Evolutionary conservation across 2,888 invertebrate genomes (phyloP).

Genomic region (Amblyteles armatorius): DNA sequence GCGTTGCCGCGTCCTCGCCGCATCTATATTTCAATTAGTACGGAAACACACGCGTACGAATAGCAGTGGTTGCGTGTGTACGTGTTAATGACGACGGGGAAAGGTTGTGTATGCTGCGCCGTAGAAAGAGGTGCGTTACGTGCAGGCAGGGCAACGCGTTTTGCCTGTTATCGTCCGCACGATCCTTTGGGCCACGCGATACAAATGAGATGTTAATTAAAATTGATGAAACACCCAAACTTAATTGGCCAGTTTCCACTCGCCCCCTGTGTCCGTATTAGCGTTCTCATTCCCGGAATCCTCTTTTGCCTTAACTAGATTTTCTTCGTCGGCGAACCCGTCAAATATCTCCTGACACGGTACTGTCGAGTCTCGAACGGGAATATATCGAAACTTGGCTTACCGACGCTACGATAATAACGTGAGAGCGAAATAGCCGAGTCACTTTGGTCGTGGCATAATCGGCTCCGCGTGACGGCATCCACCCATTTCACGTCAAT

Average conservation of each 20-base stretch:
- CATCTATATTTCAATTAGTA: constrained; percentile 53
- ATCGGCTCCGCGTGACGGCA: no score
- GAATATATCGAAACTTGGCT: not conserved
- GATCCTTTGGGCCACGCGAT: constrained; percentile 72
- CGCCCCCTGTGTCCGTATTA: constrained; percentile 34
- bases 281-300: not conserved
- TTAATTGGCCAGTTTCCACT: constrained; percentile 65
- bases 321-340: not conserved
- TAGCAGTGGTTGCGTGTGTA: constrained; percentile 22
- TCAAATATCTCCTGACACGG: not conserved
- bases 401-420: no score
- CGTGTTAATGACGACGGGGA: constrained; percentile 42
- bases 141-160: constrained; percentile 4
- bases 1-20: constrained; percentile 8
- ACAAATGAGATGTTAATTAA: constrained; percentile 80
- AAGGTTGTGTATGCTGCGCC: constrained; percentile 35
- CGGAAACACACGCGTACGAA: constrained; percentile 27
- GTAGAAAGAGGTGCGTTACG: constrained; percentile 4
- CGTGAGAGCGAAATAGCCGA: no score
- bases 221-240: constrained; percentile 75
- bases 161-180: constrained; percentile 2
- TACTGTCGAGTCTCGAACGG: not conserved
- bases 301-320: not conserved
- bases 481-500: no score
- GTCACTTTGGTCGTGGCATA: no score